Evolutionary conservation across 53 echinoderm and acorn worm species (phyloP).

Genomic region (Stichopus horrens): DNA sequence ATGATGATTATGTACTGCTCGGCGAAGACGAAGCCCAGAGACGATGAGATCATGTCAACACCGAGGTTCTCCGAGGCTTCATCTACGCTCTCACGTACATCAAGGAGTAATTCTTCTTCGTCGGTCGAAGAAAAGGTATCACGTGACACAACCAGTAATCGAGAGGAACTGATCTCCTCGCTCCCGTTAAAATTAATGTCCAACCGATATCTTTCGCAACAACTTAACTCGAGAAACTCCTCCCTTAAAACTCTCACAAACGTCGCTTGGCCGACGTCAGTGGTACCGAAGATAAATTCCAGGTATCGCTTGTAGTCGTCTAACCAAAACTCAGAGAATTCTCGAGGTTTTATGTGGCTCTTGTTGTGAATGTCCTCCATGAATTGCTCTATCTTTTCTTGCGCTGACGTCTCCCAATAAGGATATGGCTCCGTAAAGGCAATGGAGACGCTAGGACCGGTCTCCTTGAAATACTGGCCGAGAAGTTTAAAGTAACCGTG

Average conservation of each 20-base stretch:
- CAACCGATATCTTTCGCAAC: constrained; percentile 49
- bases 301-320: constrained; percentile 53
- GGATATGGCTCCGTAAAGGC: constrained; percentile 44
- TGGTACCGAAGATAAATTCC: constrained; percentile 43
- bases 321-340: constrained; percentile 63
- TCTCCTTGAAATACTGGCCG: constrained; percentile 44
- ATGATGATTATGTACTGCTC: constrained; percentile 74
- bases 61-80: constrained; percentile 21
- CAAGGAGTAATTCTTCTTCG: constrained; percentile 56
- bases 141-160: constrained; percentile 56
- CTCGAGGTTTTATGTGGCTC: constrained; percentile 40
- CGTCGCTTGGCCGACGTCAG: constrained; percentile 39
- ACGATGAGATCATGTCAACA: constrained; percentile 50
- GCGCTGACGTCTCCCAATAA: constrained; percentile 53
- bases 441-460: constrained; percentile 58
- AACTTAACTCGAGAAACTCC: constrained; percentile 33
- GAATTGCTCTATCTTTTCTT: constrained; percentile 43
- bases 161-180: constrained; percentile 53
- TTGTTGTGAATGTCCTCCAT: constrained; percentile 52
- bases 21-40: constrained; percentile 55
- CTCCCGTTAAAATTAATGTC: constrained; percentile 51
- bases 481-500: constrained; percentile 48
- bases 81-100: constrained; percentile 43
- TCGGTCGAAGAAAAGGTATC: constrained; percentile 49
- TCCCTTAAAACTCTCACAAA: constrained; percentile 46